Evolutionary conservation across 2,888 invertebrate species (phyloP).

Genomic region (Scaptodrosophila latifasciaeformis): DNA sequence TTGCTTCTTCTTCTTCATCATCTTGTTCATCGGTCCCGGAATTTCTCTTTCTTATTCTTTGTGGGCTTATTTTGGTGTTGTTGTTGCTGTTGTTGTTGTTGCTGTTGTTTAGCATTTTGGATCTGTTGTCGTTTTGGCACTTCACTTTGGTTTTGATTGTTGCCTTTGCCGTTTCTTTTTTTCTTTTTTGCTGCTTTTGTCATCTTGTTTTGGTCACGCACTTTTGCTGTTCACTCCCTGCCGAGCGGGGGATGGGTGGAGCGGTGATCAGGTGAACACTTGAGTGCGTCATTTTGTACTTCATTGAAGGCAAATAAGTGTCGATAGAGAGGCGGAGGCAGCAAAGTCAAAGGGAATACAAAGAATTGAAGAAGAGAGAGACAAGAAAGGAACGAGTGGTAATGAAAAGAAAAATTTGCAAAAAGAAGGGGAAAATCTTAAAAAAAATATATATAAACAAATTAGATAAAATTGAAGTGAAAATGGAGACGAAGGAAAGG

Average conservation of each 20-base stretch:
- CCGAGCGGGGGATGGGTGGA: constrained; percentile 27
- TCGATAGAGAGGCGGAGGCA: constrained; percentile 44
- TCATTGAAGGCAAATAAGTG: constrained; percentile 59
- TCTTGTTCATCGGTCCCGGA: neutral
- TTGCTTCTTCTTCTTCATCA: constrained; percentile 3
- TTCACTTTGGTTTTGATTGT: constrained; percentile 53
- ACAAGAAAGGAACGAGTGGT: no score
- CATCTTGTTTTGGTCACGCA: constrained; percentile 39
- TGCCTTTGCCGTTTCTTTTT: constrained; percentile 23
- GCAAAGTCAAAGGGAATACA: no score
- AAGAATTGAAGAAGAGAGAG: no score
- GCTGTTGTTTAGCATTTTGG: constrained; percentile 40
- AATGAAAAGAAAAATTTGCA: no score
- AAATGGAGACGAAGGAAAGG: no score
- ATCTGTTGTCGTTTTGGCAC: constrained; percentile 59
- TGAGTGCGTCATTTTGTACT: constrained; percentile 40
- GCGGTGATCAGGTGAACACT: constrained; percentile 24
- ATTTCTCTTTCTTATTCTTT: constrained; percentile 6
- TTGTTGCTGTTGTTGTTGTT: constrained; percentile 8
- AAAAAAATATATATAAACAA: no score
- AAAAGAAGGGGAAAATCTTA: no score
- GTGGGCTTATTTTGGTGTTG: constrained; percentile 2
- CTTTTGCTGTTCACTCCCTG: constrained; percentile 29
- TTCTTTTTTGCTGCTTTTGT: constrained; percentile 13
- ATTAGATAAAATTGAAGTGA: no score